These are phyloP conservation scores for Eupithecia insigniata DNA, from an alignment of 2,888 invertebrate genomes.

Conservation along the genomic window DNA sequence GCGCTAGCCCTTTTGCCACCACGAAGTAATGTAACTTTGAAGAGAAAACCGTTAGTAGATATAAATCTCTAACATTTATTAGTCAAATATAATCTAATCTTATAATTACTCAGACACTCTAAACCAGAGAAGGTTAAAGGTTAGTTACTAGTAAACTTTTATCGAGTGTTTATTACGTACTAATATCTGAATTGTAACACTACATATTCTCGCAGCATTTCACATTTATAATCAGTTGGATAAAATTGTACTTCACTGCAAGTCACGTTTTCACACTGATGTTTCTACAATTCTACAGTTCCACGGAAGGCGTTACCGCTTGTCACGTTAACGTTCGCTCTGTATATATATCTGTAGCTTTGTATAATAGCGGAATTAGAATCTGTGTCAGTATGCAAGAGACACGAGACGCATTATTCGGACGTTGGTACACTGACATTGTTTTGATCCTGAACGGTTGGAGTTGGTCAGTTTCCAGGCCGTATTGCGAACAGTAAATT, in stretches of 20 bases:
- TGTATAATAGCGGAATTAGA: slow-evolving; percentile 27
- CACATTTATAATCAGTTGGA: not conserved
- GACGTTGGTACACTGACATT: slow-evolving; percentile 27
- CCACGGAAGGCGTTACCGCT: slow-evolving; percentile 14
- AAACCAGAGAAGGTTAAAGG: too few species aligned
- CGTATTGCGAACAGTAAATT: not conserved
- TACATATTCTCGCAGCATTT: not conserved
- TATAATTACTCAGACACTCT: too few species aligned
- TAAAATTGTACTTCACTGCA: slow-evolving; percentile 10
- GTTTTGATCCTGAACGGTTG: slow-evolving; percentile 17
- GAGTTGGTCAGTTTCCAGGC: slow-evolving; percentile 12
- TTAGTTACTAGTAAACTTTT: too few species aligned
- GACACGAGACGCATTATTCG: slow-evolving; percentile 32
- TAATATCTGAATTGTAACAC: not conserved
- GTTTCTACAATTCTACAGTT: slow-evolving; percentile 9
- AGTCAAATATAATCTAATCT: too few species aligned
- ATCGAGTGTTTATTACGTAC: not conserved
- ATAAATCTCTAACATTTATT: too few species aligned
- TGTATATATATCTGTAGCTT: not conserved
- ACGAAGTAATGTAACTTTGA: too few species aligned
- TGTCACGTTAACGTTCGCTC: slow-evolving; percentile 23
- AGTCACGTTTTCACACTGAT: slow-evolving; percentile 34
- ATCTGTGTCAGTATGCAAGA: slow-evolving; percentile 35
- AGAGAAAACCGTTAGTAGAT: too few species aligned
- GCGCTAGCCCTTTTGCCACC: too few species aligned